Conservation (phyloP, 2,113 vertebrate species). For the Drymodes brunneopygia region DNA sequence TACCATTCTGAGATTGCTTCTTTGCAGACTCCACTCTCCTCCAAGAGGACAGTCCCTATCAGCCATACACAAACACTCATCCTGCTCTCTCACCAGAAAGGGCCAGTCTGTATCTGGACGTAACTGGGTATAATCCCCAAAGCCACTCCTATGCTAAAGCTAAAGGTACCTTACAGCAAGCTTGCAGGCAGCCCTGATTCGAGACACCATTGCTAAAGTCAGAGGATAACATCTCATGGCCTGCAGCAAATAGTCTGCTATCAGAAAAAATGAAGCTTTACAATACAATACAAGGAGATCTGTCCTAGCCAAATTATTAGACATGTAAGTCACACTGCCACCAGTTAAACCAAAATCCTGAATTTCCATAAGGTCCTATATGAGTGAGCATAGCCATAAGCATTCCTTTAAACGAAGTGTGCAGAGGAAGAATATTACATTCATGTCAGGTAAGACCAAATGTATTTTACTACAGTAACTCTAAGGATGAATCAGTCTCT, state of each 20-base stretch:
- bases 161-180: not conserved
- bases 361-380: not conserved
- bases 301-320: not conserved
- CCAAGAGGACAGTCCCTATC: not conserved
- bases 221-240: not conserved
- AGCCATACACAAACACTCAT: not conserved
- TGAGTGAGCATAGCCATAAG: not conserved
- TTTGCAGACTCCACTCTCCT: not conserved
- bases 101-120: not conserved
- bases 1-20: not conserved
- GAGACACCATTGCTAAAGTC: not conserved
- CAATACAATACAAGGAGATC: not conserved
- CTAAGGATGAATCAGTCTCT: not conserved
- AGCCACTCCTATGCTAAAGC: not conserved
- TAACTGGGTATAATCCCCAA: not conserved
- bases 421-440: not conserved
- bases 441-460: not conserved
- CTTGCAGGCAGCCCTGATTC: not conserved
- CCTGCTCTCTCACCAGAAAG: not conserved
- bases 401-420: not conserved
- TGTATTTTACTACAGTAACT: not conserved
- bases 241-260: not conserved
- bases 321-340: not conserved
- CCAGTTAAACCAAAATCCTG: not conserved
- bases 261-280: not conserved